Base-by-base conservation (phyloP, 2,797 vertebrate genomes). In the Ibycter americanus region DNA sequence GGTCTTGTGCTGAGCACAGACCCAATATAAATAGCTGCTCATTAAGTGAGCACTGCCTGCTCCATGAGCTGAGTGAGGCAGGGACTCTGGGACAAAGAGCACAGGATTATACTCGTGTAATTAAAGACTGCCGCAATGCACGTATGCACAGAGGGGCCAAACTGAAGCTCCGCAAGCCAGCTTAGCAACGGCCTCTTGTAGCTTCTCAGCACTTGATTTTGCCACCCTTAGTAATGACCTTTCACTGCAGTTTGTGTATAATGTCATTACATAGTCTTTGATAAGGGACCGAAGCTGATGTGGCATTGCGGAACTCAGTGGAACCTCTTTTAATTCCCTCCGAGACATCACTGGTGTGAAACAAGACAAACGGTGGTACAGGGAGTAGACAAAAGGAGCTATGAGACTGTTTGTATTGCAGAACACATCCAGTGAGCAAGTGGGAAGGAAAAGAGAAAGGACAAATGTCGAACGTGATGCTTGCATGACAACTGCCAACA, bases 321-420 rank as follows among this genome's bases (percentile, higher is more conserved):
- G 52, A 97, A 89, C 58, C 61, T 51, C 83, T 91, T 94, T 89
- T 90, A 93, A 86, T 89, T 92, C 84, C 72, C 61, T 94, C 42
- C 12, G 58, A 86, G 79, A 68, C 46, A 40, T 40, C 19, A 38
- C 9, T 32, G 65, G 15, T 58, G 61, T 62, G 74, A 89, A 72
- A 49, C n/a, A 73, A 83, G 72, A 80, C 55, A 92, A 93, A 91
- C 78, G 22, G 61, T 55, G 32, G 34, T 36, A 78, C 58, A 61
- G 31, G 27, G 25, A 73, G 58, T 19, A 93, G 78, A 85, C 46
- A 71, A 87, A 95, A 91, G 51, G 49, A 72, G 58, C 49, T 78
- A n/a, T 0, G 0, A 95, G 74, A 74, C 47, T 21, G 14, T 67
- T 87, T 11, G 34, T 65, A 40, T 54, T 83, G 79, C 47, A 52